Conservation (phyloP, 1,140 invertebrate species). For the Zaprionus ornatus region DNA sequence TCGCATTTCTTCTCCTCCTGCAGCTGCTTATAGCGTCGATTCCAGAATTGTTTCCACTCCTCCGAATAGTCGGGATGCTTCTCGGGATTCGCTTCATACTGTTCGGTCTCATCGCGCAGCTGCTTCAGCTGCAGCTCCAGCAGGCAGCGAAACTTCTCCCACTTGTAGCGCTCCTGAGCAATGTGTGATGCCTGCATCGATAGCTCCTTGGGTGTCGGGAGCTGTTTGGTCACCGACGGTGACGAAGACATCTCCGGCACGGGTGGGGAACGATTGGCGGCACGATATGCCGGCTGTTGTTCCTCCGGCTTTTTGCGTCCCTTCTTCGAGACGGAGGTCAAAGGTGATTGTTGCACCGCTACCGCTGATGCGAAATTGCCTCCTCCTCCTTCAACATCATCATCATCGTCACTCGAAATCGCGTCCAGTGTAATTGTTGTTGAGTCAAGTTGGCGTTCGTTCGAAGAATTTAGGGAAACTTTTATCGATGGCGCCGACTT, state of each 20-base stretch:
- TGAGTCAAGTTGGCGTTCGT: conserved; percentile 1
- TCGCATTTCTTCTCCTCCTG: conserved; percentile 90
- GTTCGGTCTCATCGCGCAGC: conserved; percentile 86
- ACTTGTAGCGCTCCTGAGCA: conserved; percentile 85
- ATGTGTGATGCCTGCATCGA: conserved; percentile 73
- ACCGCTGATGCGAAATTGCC: conserved; percentile 4
- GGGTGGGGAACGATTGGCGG: conserved; percentile 61
- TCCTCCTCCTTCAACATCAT: conserved; percentile 20
- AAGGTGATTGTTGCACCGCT: neutral
- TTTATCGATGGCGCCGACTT: conserved; percentile 17
- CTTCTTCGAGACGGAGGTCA: neutral
- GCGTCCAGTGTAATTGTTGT: conserved; percentile 66
- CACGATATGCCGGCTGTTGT: conserved; percentile 54
- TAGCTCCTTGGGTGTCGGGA: conserved; percentile 79
- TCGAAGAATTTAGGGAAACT: conserved; percentile 10
- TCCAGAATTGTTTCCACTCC: conserved; percentile 95
- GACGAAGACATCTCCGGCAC: neutral
- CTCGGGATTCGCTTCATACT: conserved; percentile 92
- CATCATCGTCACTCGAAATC: conserved; percentile 80
- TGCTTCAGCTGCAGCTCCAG: conserved; percentile 83
- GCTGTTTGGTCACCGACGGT: conserved; percentile 14
- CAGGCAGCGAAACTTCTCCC: conserved; percentile 85
- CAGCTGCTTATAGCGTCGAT: conserved; percentile 91
- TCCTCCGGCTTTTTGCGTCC: conserved; percentile 32
- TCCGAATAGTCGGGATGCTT: conserved; percentile 93